A percentile compares a stretch with the other conserved stretches of the same genome.
These are phyloP conservation scores for Cheiracanthium punctorium DNA, from an alignment of 2,888 invertebrate species.

Conservation along the genomic window DNA sequence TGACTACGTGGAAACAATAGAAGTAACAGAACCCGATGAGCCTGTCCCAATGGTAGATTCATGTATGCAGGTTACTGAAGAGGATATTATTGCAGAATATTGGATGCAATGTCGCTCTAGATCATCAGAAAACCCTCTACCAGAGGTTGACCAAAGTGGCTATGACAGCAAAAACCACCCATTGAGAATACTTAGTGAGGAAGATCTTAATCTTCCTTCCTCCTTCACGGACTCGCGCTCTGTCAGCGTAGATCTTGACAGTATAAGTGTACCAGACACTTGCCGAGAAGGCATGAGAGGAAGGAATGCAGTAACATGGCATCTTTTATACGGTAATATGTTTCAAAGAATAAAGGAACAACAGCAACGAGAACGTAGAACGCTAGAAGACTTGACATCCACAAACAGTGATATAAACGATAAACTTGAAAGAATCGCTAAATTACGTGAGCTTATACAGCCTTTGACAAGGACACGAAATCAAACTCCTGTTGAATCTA, in stretches of 20 bases:
- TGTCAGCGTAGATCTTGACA: conserved; percentile 64
- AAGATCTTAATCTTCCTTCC: conserved; percentile 92
- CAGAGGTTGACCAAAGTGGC: conserved; percentile 84
- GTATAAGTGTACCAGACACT: conserved; percentile 56
- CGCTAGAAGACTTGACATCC: conserved; percentile 31
- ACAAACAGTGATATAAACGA: conserved; percentile 72
- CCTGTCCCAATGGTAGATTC: conserved; percentile 90
- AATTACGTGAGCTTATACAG: conserved; percentile 87
- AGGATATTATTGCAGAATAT: conserved; percentile 89
- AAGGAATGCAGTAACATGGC: conserved; percentile 55
- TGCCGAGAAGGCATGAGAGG: conserved; percentile 45
- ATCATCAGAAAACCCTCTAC: conserved; percentile 81
- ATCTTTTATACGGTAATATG: conserved; percentile 64
- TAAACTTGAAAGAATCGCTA: conserved; percentile 85
- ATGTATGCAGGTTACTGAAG: conserved; percentile 90
- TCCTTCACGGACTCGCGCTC: conserved; percentile 84
- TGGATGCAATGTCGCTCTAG: conserved; percentile 31
- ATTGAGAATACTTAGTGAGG: conserved; percentile 90
- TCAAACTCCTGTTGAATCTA: conserved; percentile 57
- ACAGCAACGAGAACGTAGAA: conserved; percentile 45
- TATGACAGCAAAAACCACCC: conserved; percentile 83
- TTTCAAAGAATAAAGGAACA: conserved; percentile 63
- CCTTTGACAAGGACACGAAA: conserved; percentile 81
- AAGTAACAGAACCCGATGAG: conserved; percentile 86
- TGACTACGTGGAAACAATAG: conserved; percentile 81